Conservation (phyloP, 2,113 vertebrate genomes). For the Corvus cornix region DNA sequence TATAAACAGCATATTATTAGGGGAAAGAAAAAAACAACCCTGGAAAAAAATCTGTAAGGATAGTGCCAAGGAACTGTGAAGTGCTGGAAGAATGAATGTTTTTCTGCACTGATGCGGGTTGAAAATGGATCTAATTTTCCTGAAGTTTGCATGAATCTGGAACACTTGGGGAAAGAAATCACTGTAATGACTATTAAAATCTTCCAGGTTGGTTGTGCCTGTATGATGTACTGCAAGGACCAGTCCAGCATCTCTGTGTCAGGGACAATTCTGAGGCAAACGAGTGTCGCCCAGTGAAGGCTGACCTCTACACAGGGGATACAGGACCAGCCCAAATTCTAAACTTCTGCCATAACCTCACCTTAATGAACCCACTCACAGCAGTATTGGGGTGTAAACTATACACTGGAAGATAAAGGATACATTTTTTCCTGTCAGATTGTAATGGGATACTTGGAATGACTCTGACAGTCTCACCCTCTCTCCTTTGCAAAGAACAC, state of each 20-base stretch:
- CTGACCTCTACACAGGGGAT: not conserved
- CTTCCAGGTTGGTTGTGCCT: not conserved
- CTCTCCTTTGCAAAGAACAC: not conserved
- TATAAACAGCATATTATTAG: not conserved
- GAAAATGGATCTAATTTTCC: not conserved
- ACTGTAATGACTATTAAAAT: not conserved
- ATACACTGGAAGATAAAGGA: rapidly evolving
- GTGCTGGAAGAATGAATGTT: not conserved
- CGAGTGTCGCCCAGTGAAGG: rapidly evolving
- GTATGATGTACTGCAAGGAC: rapidly evolving
- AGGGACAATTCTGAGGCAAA: not conserved
- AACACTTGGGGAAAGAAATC: not conserved
- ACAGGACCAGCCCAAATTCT: not conserved
- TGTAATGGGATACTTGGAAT: not conserved
- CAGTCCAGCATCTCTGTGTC: rapidly evolving
- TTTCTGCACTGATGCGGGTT: not conserved
- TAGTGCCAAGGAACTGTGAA: not conserved
- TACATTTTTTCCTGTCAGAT: not conserved
- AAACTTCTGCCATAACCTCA: not conserved
- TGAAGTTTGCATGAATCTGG: not conserved
- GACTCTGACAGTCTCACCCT: not conserved
- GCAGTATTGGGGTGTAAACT: not conserved
- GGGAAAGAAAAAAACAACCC: not conserved
- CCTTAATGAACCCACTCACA: not conserved
- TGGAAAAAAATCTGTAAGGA: not conserved